phyloP scores from a whole-genome alignment of 2,797 vertebrate species.

The Hydrophis major region DNA sequence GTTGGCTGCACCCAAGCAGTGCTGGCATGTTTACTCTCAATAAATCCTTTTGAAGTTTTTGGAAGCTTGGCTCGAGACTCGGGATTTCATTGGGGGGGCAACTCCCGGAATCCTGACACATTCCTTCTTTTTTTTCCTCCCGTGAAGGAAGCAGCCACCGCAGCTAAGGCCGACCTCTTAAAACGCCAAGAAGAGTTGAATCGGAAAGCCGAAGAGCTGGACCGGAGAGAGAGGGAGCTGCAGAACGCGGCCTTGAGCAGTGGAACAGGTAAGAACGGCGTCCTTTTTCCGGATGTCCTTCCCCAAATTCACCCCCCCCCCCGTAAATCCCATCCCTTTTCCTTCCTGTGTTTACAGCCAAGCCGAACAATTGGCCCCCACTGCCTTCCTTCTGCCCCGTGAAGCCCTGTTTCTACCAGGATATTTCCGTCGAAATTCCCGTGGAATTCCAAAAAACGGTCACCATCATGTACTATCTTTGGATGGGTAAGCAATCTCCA shows the following conservation, averaged over 20 bases:
- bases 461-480: slow-evolving; percentile 93
- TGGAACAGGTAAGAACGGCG: slow-evolving; percentile 69
- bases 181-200: slow-evolving; percentile 94
- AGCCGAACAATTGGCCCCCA: slow-evolving; percentile 94
- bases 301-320: not conserved
- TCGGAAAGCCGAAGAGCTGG: slow-evolving; percentile 88
- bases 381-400: slow-evolving; percentile 90
- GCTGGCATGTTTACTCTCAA: too few relatives aligned
- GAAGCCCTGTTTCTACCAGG: slow-evolving; percentile 95
- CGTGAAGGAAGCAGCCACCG: slow-evolving; percentile 60
- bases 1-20: too few relatives aligned
- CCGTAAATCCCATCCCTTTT: not conserved
- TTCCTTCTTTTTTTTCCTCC: accelerated
- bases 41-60: too few relatives aligned
- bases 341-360: slow-evolving; percentile 65
- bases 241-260: slow-evolving; percentile 80
- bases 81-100: too few relatives aligned
- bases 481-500: slow-evolving; percentile 84
- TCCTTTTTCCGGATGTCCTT: not conserved
- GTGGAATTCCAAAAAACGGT: slow-evolving; percentile 91
- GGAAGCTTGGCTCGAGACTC: too few relatives aligned
- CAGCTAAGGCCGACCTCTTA: slow-evolving; percentile 83
- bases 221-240: slow-evolving; percentile 89
- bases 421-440: slow-evolving; percentile 89
- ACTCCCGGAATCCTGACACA: too few relatives aligned